Percentiles rank a stretch among this genome's conserved stretches.
These are phyloP conservation scores for Chiridota heheva DNA, from an alignment of 35 echinoderm and acorn worm species.

Conservation along the genomic window DNA sequence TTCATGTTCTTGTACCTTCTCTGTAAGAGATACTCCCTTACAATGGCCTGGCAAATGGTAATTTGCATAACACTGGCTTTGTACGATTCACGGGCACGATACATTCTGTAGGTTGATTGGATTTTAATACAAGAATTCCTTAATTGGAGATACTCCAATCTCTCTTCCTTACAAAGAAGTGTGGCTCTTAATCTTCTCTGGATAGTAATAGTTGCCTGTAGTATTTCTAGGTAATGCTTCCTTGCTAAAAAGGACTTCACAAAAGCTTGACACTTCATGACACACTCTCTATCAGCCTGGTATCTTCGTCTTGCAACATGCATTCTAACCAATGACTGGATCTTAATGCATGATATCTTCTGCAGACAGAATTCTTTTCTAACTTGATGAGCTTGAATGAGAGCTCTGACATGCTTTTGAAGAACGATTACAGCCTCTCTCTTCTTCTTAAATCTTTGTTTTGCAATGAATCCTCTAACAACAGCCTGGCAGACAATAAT, in stretches of 20 bases:
- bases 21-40: constrained; percentile 14
- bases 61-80: no score
- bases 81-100: no score
- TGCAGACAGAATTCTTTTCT: constrained; percentile 11
- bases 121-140: constrained; percentile 1
- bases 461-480: constrained; percentile 26
- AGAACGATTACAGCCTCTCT: background rate
- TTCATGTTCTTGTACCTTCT: background rate
- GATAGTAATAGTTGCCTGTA: constrained; percentile 13
- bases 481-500: constrained; percentile 52
- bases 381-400: constrained; percentile 27
- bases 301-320: constrained; percentile 17
- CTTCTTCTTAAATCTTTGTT: background rate
- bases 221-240: constrained; percentile 35
- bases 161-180: background rate
- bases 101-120: constrained; percentile 1
- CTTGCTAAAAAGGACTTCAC: no score
- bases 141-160: background rate
- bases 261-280: no score
- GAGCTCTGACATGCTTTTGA: constrained; percentile 13
- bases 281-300: background rate
- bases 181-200: constrained; percentile 45
- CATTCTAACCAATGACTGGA: constrained; percentile 53
- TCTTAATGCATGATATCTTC: constrained; percentile 30
- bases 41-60: constrained; percentile 21